Conservation (phyloP, 1,140 invertebrate species). For the Holotrichia oblita region DNA sequence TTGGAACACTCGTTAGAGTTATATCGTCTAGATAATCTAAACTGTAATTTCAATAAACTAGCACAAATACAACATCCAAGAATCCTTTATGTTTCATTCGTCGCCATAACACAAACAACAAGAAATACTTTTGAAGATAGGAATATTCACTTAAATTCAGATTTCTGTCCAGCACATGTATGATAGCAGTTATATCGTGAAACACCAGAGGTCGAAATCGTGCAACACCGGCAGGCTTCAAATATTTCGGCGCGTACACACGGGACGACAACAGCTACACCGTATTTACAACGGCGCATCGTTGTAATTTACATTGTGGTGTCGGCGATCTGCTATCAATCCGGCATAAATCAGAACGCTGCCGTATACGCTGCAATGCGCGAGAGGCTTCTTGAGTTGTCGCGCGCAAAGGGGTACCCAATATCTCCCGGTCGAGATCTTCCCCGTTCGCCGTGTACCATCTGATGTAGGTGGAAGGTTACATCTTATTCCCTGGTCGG, state of each 20-base stretch:
- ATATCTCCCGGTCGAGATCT: slow-evolving; percentile 31
- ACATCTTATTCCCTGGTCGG: slow-evolving; percentile 47
- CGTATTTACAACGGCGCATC: slow-evolving; percentile 52
- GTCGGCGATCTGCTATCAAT: slow-evolving; percentile 54
- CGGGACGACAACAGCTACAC: slow-evolving; percentile 27
- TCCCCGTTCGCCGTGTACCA: neutral
- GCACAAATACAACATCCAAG: too few species aligned
- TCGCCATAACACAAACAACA: too few species aligned
- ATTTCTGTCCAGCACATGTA: too few species aligned
- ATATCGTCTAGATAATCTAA: too few species aligned
- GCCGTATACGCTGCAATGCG: neutral
- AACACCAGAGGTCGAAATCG: slow-evolving; percentile 3
- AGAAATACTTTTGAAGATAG: neutral
- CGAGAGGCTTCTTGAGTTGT: neutral
- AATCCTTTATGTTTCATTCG: too few species aligned
- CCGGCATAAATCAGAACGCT: slow-evolving; percentile 49
- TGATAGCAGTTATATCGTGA: neutral
- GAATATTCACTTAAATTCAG: neutral
- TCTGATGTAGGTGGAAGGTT: slow-evolving; percentile 42
- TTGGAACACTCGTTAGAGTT: too few species aligned
- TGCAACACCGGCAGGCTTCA: slow-evolving; percentile 35
- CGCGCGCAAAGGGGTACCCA: slow-evolving; percentile 2
- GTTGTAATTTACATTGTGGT: slow-evolving; percentile 56
- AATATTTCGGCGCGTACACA: slow-evolving; percentile 51
- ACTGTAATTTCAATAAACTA: too few species aligned